A percentile compares a stretch with the other conserved stretches of the same genome.
Conservation (phyloP, 2,888 invertebrate genomes). For the Hypolimnas misippus region DNA sequence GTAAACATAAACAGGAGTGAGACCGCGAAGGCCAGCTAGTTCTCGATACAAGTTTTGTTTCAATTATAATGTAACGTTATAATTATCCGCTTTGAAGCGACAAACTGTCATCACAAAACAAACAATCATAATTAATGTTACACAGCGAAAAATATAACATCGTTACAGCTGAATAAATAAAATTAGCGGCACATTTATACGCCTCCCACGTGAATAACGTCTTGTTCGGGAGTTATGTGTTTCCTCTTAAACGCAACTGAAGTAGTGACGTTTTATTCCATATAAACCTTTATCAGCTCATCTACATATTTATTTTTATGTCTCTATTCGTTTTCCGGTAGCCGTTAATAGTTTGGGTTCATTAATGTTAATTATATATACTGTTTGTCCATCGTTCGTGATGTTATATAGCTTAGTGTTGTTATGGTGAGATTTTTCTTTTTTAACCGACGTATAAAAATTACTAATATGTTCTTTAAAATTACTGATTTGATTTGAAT, state of each 20-base stretch:
- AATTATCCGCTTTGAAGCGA: not conserved
- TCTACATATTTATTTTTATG: slow-evolving; percentile 82
- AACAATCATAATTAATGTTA: not conserved
- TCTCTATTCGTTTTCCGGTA: slow-evolving; percentile 82
- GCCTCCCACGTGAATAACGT: slow-evolving; percentile 18
- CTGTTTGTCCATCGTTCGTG: slow-evolving; percentile 13
- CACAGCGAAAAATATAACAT: not conserved
- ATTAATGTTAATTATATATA: slow-evolving; percentile 81
- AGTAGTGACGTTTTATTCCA: slow-evolving; percentile 66
- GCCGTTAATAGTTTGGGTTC: slow-evolving; percentile 80
- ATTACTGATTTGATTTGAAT: no score
- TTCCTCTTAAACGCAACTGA: slow-evolving; percentile 60
- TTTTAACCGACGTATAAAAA: no score
- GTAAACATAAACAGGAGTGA: no score
- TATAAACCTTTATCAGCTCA: slow-evolving; percentile 72
- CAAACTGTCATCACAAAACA: not conserved
- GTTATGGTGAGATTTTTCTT: not conserved
- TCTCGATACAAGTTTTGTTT: not conserved
- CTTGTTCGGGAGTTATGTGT: slow-evolving; percentile 31
- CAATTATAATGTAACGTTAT: not conserved
- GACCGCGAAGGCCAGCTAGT: no score
- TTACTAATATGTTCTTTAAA: no score
- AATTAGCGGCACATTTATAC: slow-evolving; percentile 14
- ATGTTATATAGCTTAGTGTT: not conserved
- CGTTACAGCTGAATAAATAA: not conserved